phyloP scores from a whole-genome alignment of 2,113 vertebrate genomes.

The Etia nguti region DNA sequence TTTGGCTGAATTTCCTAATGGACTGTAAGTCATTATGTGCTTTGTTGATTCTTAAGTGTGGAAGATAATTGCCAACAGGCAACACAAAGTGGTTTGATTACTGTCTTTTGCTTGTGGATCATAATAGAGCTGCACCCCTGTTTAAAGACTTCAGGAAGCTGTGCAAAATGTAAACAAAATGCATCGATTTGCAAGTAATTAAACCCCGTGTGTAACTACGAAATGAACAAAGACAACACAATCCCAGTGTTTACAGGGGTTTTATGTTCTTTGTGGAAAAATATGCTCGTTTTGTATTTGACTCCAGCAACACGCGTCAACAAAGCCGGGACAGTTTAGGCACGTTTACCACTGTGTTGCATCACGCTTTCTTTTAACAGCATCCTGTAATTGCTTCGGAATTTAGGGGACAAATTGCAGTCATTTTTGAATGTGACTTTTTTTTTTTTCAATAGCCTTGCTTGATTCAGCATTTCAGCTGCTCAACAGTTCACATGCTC shows the following conservation, averaged over 20 bases:
- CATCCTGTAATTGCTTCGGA: background rate
- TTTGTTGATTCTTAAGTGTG: conserved; percentile 95
- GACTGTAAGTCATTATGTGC: conserved; percentile 83
- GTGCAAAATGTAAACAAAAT: background rate
- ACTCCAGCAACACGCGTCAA: background rate
- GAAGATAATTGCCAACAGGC: conserved; percentile 86
- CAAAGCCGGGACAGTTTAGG: background rate
- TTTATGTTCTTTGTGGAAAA: background rate
- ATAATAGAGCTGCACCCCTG: conserved; percentile 78
- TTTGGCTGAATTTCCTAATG: conserved; percentile 43
- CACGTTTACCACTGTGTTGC: background rate
- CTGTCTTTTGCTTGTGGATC: conserved; percentile 84
- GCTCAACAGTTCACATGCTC: background rate
- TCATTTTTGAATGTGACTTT: background rate
- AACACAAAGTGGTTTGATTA: conserved; percentile 87
- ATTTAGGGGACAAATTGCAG: background rate
- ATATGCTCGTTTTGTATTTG: background rate
- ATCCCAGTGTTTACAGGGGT: background rate
- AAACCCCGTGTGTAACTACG: background rate
- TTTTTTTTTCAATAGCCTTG: background rate
- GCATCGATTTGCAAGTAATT: background rate
- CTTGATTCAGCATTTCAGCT: background rate
- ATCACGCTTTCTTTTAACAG: background rate
- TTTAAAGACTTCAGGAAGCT: background rate
- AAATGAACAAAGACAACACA: background rate